Conservation (phyloP, 2,888 invertebrate species). For the Digitonthophagus gazella region DNA sequence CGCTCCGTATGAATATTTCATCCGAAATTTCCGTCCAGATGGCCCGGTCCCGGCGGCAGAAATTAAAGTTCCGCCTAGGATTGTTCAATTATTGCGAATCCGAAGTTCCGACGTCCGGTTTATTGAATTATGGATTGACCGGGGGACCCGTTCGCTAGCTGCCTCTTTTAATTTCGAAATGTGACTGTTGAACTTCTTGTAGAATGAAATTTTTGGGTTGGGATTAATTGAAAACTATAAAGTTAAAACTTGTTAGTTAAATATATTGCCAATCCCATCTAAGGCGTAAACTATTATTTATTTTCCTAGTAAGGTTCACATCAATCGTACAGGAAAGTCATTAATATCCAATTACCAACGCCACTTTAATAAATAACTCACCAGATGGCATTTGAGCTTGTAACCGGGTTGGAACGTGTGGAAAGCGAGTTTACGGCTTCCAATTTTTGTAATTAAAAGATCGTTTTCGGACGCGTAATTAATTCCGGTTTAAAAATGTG, state of each 20-base stretch:
- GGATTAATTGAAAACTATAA: too few relatives aligned
- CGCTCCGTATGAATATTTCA: slow-evolving; percentile 16
- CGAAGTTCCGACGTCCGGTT: neutral
- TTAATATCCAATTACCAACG: neutral
- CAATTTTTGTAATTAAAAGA: neutral
- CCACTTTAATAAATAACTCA: neutral
- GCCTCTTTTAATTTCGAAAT: neutral
- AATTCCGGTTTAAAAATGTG: neutral
- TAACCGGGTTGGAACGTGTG: neutral
- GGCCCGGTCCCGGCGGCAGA: slow-evolving; percentile 3
- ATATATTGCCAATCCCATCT: too few relatives aligned
- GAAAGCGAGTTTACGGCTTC: neutral
- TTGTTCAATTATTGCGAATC: neutral
- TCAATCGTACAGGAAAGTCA: neutral
- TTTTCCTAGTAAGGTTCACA: neutral
- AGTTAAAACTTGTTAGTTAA: too few relatives aligned
- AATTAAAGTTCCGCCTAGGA: neutral
- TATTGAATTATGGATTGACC: neutral
- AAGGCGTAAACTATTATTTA: neutral
- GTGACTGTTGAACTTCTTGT: neutral
- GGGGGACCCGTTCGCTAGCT: neutral
- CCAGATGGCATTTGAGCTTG: neutral
- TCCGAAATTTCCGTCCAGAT: slow-evolving; percentile 12
- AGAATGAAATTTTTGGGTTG: too few relatives aligned
- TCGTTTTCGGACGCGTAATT: neutral